phyloP scores from a whole-genome alignment of 1,140 invertebrate species.

The Hypsibius dujardini region DNA sequence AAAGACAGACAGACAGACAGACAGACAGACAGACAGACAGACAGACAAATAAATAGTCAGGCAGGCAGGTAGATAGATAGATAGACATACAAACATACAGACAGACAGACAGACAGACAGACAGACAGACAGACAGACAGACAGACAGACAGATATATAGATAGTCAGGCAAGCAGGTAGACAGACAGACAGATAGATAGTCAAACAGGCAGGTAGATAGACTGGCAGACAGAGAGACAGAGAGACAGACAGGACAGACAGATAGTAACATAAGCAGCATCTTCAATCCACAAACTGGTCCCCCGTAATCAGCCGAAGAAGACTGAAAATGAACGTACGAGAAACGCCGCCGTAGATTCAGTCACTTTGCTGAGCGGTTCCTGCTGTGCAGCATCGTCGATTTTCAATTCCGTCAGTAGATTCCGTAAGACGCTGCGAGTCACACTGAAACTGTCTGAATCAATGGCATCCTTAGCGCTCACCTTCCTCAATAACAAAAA shows the following conservation, averaged over 20 bases:
- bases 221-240: not conserved
- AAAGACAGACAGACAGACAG: too few relatives aligned
- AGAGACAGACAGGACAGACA: not conserved
- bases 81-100: not conserved
- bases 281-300: constrained; percentile 1
- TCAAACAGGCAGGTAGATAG: too few relatives aligned
- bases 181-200: not conserved
- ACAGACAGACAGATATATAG: too few relatives aligned
- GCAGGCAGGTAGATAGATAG: not conserved
- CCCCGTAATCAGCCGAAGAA: too few relatives aligned
- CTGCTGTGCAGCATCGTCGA: not conserved
- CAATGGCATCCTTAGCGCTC: not conserved
- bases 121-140: not conserved
- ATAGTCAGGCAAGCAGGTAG: not conserved
- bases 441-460: not conserved
- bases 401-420: not conserved
- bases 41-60: not conserved
- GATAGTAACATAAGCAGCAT: too few relatives aligned
- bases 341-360: not conserved
- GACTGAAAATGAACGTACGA: too few relatives aligned
- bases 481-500: not conserved
- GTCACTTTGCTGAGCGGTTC: not conserved
- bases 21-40: too few relatives aligned
- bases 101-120: not conserved
- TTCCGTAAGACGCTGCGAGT: not conserved